These are phyloP conservation scores for Cebus imitator DNA, from an alignment of 2,113 vertebrate species.

Conservation along the genomic window DNA sequence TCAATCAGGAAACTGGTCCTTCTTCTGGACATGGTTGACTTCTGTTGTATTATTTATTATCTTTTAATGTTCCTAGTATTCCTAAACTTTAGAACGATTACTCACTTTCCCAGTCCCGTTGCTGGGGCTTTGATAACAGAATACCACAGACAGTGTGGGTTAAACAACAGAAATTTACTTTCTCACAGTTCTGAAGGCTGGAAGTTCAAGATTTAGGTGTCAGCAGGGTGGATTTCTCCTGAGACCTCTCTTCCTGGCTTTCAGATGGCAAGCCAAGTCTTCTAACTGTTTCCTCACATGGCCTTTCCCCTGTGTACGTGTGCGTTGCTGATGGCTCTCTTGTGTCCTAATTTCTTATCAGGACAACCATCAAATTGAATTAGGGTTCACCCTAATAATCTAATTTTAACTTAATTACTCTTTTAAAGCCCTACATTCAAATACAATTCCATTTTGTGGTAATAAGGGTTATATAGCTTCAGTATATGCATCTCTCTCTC, in stretches of 20 bases:
- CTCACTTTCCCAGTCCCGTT: background rate
- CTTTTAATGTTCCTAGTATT: background rate
- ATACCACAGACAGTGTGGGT: background rate
- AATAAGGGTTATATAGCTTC: background rate
- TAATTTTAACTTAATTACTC: background rate
- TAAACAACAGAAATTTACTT: background rate
- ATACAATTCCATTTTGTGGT: background rate
- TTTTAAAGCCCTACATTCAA: background rate
- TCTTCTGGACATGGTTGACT: background rate
- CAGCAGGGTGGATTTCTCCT: background rate
- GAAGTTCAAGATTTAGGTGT: background rate
- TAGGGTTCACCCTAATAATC: background rate
- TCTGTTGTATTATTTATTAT: background rate
- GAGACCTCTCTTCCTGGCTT: background rate
- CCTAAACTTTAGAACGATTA: background rate
- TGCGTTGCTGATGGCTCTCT: rapidly evolving
- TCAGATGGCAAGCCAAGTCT: background rate
- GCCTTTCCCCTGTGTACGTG: background rate
- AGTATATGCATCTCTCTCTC: background rate
- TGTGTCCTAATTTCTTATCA: background rate
- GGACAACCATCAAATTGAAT: background rate
- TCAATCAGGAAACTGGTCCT: background rate
- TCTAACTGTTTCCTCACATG: background rate
- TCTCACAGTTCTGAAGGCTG: background rate
- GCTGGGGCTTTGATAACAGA: background rate